Evolutionary conservation across 2,797 vertebrate species (phyloP), one percentile per base, ranked within the genome.

Genomic region (Pterois miles): DNA sequence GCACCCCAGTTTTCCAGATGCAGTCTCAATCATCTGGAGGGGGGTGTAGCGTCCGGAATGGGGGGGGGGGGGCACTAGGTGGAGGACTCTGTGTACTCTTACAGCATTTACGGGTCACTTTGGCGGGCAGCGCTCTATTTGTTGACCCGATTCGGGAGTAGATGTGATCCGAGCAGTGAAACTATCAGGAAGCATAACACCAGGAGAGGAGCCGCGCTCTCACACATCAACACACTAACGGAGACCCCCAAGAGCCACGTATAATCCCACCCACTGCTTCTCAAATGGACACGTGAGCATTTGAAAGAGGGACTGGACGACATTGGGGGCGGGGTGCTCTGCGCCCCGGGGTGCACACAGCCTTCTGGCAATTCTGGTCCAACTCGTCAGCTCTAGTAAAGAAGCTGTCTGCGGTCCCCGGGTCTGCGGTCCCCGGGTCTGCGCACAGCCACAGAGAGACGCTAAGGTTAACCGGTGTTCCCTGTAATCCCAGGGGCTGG

Each of bases 271-370:
- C 92, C 90, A 76, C 83, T 20, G 56, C 50, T 2, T 11, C 70
- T 54, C 23, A 14, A 23, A 81, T n/a, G 91, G 93, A 94, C 94
- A 95, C 94, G 94, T 94, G 93, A 92, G 84, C 94, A 91, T 65
- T 89, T 63, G 5, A 54, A 33, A 38, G 62, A 80, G 60, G 36
- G 81, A 70, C 70, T 79, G 62, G 36, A 2, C 43, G 5, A 2
- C 25, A 8, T 0, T 46, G 73, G 80, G 79, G 89, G 88, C 74
- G 76, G 82, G 66, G 81, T 82, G 69, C 73, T 16, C 2, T 0
- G 48, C 2, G 68, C 68, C 53, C 18, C 50, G 16, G 29, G 54
- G 60, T 27, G 57, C 31, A 8, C 2, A 16, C 59, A 23, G 8
- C 22, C n/a, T 5, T 12, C 25, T 9, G 1, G 5, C 22, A 34